Evolutionary conservation across 1,140 invertebrate species (phyloP), one percentile per base, ranked within the genome.

Genomic region (Drosophila hydei): DNA sequence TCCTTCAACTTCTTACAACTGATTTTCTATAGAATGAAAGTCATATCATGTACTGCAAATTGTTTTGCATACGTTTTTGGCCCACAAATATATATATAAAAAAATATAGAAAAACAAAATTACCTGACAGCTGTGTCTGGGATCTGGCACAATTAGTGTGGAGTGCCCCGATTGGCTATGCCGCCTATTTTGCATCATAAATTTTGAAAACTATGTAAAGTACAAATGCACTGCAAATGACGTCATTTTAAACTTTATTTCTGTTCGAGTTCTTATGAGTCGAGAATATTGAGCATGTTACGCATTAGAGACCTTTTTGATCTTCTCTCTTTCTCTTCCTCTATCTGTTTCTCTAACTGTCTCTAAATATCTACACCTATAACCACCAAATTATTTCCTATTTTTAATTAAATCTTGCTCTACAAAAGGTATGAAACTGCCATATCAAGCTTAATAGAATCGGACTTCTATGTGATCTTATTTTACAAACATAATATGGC

Each of bases 51-150:
- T 16, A 51, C 45, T 18, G 33, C 6, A 11, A 56, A 18, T 42
- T 50, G 14, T 36, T 65, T 71, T 65, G 23, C 68, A 71, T 65
- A 51, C 52, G 52, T 27, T 65, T 71, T 58, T 71, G 52, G 51
- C 11, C 61, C 16, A 70, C 40, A 62, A 4, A 48, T 36, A 27
- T 47, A 51, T 47, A 51, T 54, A 58, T 11, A 21, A 25, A 50
- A 59, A 16, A 30, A 30, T 19, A n/a, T n/a, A n/a, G 33, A 21
- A 38, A 33, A 47, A 23, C 38, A 8, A 11, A 21, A 43, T 3
- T 25, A 16, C 16, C 18, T 12, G 43, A 54, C 67, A 63, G 67
- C 50, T 70, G 59, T 62, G 27, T 52, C 30, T 63, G 63, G 33
- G 23, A 21, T 48, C 25, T 40, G 19, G n/a, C 43, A 18, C 42